phyloP scores from a whole-genome alignment of 2,113 vertebrate species.

The Colistium nudipinnis region DNA sequence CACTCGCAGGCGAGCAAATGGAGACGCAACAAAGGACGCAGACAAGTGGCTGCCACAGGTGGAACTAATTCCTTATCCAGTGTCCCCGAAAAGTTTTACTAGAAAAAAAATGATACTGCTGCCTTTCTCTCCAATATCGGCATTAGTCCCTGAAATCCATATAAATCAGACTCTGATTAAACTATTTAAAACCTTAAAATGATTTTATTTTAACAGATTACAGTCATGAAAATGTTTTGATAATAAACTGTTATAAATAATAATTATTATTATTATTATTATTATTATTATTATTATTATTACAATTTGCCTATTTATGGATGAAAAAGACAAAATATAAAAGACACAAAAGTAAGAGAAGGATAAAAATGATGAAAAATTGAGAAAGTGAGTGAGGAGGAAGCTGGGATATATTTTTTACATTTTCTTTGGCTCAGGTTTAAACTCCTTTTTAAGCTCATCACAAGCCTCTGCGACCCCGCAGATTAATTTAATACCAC shows the following conservation, averaged over 20 bases:
- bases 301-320: not conserved
- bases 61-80: constrained; percentile 66
- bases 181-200: too few relatives aligned
- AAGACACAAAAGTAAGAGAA: not conserved
- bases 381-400: not conserved
- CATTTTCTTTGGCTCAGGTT: constrained; percentile 7
- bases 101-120: too few relatives aligned
- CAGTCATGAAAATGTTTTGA: too few relatives aligned
- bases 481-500: not conserved
- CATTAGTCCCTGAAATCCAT: too few relatives aligned
- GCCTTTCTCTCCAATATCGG: too few relatives aligned
- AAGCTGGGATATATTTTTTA: not conserved
- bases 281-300: too few relatives aligned
- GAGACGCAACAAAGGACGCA: constrained; percentile 30
- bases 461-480: not conserved
- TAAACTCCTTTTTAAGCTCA: not conserved
- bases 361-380: not conserved
- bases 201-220: too few relatives aligned
- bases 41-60: constrained; percentile 64
- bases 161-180: too few relatives aligned
- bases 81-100: too few relatives aligned
- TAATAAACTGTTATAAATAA: too few relatives aligned
- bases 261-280: too few relatives aligned
- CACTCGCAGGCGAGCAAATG: constrained; percentile 14
- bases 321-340: not conserved